Conservation (phyloP, 2,797 vertebrate genomes). For the Semotilus atromaculatus region DNA sequence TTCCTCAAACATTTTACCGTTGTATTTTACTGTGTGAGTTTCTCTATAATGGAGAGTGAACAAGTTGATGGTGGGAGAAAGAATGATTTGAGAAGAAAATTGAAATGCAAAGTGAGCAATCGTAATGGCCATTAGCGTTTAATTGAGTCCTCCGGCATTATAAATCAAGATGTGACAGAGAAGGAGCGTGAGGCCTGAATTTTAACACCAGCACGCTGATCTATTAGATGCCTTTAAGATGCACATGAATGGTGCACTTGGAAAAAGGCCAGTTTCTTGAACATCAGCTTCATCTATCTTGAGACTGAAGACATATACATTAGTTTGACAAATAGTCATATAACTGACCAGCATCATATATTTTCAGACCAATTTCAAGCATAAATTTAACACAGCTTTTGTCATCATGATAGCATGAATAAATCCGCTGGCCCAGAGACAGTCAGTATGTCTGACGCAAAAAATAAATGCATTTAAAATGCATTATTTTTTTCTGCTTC, state of each 20-base stretch:
- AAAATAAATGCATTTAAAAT: background rate
- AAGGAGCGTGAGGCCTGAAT: slow-evolving; percentile 42
- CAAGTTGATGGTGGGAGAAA: slow-evolving; percentile 55
- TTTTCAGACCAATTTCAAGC: background rate
- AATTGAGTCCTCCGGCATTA: slow-evolving; percentile 67
- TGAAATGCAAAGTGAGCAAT: slow-evolving; percentile 60
- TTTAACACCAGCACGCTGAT: slow-evolving; percentile 35
- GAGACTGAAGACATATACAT: slow-evolving; percentile 15
- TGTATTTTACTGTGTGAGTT: slow-evolving; percentile 6
- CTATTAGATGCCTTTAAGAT: slow-evolving; percentile 23
- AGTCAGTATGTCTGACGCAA: background rate
- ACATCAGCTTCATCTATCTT: background rate
- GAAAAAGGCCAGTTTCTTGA: slow-evolving; percentile 6
- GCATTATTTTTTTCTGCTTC: background rate
- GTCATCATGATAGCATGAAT: slow-evolving; percentile 11
- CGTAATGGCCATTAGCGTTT: slow-evolving; percentile 70
- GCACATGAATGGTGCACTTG: slow-evolving; percentile 9
- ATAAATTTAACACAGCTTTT: background rate
- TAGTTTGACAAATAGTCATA: slow-evolving; percentile 11
- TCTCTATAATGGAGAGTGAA: slow-evolving; percentile 46
- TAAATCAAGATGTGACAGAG: slow-evolving; percentile 61
- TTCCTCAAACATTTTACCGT: background rate
- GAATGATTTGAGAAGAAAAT: slow-evolving; percentile 65
- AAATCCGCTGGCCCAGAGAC: background rate
- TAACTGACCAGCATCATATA: slow-evolving; percentile 4